A percentile compares a stretch with the other conserved stretches of the same genome.
These are phyloP conservation scores for Hesperia comma DNA, from an alignment of 2,888 invertebrate species.

Conservation along the genomic window DNA sequence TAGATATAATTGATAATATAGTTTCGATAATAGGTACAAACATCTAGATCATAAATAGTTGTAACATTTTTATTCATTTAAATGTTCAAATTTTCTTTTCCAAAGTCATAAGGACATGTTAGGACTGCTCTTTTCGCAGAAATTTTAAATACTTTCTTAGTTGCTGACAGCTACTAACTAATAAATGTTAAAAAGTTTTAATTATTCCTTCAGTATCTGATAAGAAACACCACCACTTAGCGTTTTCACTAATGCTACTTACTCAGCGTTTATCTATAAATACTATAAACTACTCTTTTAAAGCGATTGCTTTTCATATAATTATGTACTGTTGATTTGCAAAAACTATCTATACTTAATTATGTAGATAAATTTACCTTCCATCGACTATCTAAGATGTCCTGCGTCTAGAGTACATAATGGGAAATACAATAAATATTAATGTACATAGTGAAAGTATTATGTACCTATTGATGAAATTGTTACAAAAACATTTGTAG, in stretches of 20 bases:
- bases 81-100: too few relatives aligned
- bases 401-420: conserved; percentile 21
- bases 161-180: too few relatives aligned
- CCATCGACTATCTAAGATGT: conserved; percentile 20
- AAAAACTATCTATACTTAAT: neutral
- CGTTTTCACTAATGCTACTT: too few relatives aligned
- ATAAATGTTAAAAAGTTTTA: too few relatives aligned
- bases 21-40: conserved; percentile 17
- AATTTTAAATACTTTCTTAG: neutral
- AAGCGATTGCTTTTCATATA: neutral
- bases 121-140: too few relatives aligned
- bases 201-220: too few relatives aligned
- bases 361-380: conserved; percentile 31
- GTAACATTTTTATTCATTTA: conserved; percentile 7
- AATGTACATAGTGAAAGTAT: neutral
- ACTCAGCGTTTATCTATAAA: neutral
- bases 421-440: neutral
- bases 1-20: conserved; percentile 20
- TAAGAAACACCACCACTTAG: too few relatives aligned
- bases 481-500: neutral
- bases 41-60: conserved; percentile 24
- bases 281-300: neutral
- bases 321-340: neutral
- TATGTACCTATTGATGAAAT: neutral
- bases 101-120: too few relatives aligned